A percentile compares a stretch with the other conserved stretches of the same genome.
These are phyloP conservation scores for Apostichopus japonicus DNA, from an alignment of 35 echinoderm and acorn worm genomes.

Conservation along the genomic window DNA sequence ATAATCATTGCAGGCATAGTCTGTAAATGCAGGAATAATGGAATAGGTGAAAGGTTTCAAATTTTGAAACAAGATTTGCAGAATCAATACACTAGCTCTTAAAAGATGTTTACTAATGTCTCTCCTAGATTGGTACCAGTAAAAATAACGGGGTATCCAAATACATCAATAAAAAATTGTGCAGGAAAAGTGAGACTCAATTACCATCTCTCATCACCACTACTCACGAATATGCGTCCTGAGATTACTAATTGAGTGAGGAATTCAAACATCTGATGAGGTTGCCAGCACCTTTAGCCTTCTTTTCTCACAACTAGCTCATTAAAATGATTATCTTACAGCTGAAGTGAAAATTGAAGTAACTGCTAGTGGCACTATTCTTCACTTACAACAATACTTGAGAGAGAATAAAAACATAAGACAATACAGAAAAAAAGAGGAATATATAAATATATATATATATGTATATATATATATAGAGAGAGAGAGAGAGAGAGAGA, in stretches of 20 bases:
- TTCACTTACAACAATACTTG: background rate
- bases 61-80: background rate
- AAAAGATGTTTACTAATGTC: background rate
- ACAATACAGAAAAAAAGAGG: too few species aligned
- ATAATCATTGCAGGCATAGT: too few species aligned
- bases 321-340: conserved; percentile 33
- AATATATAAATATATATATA: too few species aligned
- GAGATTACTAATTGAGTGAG: background rate
- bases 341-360: conserved; percentile 3
- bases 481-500: too few species aligned
- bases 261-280: conserved; percentile 28
- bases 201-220: conserved; percentile 8
- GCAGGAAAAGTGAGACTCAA: background rate
- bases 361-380: conserved; percentile 1
- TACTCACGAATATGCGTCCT: background rate
- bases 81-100: background rate
- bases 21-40: background rate
- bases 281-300: conserved; percentile 14
- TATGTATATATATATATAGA: too few species aligned
- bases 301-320: conserved; percentile 13
- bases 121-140: background rate
- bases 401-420: too few species aligned
- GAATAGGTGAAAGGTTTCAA: background rate
- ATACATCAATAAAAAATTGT: conserved; percentile 1
- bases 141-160: background rate